A percentile compares a stretch with the other conserved stretches of the same genome.
phyloP scores from a whole-genome alignment of 2,113 vertebrate species.

The Eurypyga helias region DNA sequence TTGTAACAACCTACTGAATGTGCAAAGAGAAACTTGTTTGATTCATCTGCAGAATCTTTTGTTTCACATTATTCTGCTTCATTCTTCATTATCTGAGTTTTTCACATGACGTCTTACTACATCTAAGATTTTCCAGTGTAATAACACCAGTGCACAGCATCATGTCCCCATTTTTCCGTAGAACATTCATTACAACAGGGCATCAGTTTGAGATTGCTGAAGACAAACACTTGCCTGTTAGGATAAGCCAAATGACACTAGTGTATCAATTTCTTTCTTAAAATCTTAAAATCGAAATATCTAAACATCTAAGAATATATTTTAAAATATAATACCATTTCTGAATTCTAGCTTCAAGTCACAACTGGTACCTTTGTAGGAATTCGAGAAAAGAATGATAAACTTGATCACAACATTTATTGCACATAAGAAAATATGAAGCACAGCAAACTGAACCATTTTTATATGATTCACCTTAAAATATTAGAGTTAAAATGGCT shows the following conservation, averaged over 20 bases:
- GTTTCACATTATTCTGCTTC: background rate
- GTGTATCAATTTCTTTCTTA: background rate
- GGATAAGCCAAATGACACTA: background rate
- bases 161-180: background rate
- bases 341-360: background rate
- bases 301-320: too few species aligned
- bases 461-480: background rate
- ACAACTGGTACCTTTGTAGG: background rate
- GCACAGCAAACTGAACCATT: background rate
- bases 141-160: background rate
- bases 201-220: background rate
- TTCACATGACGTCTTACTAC: background rate
- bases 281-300: too few species aligned
- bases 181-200: background rate
- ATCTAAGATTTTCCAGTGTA: background rate
- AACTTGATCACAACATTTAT: background rate
- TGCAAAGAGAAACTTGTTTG: background rate
- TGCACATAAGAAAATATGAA: background rate
- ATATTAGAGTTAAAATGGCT: background rate
- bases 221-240: background rate
- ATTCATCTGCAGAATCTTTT: background rate
- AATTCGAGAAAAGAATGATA: background rate
- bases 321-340: background rate
- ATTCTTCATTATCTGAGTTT: background rate
- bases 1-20: accelerated